phyloP scores from a whole-genome alignment of 2,888 invertebrate species.

The Sphaeridia pumilis region DNA sequence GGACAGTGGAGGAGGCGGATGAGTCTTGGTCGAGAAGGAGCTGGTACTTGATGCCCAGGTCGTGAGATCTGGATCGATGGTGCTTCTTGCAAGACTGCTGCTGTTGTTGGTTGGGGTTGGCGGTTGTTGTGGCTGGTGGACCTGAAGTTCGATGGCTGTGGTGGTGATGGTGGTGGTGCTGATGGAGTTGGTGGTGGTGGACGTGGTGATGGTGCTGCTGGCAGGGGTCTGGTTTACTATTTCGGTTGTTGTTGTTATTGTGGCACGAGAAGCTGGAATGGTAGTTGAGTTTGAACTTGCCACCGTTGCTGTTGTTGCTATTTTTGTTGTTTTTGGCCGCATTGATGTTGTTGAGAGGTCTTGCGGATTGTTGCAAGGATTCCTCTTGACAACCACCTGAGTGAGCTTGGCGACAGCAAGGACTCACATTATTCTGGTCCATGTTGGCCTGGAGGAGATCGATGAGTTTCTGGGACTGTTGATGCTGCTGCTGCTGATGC shows the following conservation, averaged over 20 bases:
- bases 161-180: too few relatives aligned
- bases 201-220: too few relatives aligned
- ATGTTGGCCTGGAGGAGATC: slow-evolving; percentile 82
- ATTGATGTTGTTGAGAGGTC: neutral
- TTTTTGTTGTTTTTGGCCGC: neutral
- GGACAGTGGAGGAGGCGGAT: neutral
- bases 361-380: too few relatives aligned
- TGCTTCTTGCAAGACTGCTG: slow-evolving; percentile 37
- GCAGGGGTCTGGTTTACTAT: neutral
- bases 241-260: neutral
- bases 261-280: neutral
- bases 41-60: slow-evolving; percentile 39
- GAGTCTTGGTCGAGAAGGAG: slow-evolving; percentile 33
- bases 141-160: too few relatives aligned
- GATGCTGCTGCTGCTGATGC: slow-evolving; percentile 45
- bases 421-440: slow-evolving; percentile 62
- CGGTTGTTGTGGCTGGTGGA: too few relatives aligned
- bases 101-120: too few relatives aligned
- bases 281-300: neutral
- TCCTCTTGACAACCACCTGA: too few relatives aligned
- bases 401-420: slow-evolving; percentile 36
- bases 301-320: neutral
- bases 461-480: slow-evolving; percentile 68
- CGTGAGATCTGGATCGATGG: slow-evolving; percentile 42
- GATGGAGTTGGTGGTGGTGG: too few relatives aligned